Evolutionary conservation across 2,113 vertebrate species (phyloP).

Genomic region (Nannobrachium achirus): DNA sequence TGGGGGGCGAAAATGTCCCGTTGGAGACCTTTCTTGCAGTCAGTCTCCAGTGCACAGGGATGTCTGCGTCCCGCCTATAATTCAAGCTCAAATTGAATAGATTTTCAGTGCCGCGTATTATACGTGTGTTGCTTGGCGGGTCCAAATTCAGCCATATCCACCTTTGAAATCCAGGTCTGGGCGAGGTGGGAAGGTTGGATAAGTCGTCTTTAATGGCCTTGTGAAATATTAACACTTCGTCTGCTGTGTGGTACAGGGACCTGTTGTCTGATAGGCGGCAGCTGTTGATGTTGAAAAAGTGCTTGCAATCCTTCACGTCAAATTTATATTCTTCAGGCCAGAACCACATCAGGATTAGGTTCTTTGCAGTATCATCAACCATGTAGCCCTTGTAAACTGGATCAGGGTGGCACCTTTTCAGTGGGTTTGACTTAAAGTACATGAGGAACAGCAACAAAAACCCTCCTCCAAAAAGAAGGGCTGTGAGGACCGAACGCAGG

Average conservation of each 20-base stretch:
- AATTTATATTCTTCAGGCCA: conserved; percentile 7
- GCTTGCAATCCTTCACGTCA: not conserved
- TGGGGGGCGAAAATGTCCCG: conserved; percentile 82
- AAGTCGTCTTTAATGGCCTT: conserved; percentile 73
- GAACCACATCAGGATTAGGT: conserved; percentile 23
- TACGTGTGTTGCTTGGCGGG: conserved; percentile 82
- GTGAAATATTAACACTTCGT: conserved; percentile 19
- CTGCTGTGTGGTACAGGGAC: not conserved
- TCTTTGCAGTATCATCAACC: not conserved
- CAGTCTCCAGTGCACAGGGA: conserved; percentile 83
- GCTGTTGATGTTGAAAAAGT: not conserved
- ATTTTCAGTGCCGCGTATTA: conserved; percentile 83
- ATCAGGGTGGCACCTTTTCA: not conserved
- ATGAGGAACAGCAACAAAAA: not conserved
- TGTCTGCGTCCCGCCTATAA: conserved; percentile 87
- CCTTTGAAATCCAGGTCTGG: conserved; percentile 85
- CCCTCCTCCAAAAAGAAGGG: not conserved
- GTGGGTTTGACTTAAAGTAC: not conserved
- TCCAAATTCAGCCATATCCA: conserved; percentile 92
- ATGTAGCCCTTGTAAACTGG: not conserved
- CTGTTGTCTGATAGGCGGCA: conserved; percentile 17
- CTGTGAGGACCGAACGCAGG: not conserved
- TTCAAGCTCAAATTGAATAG: conserved; percentile 89
- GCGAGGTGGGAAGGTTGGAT: conserved; percentile 84
- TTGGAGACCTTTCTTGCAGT: conserved; percentile 75